These are phyloP conservation scores for Nesidiocoris tenuis DNA, from an alignment of 2,888 invertebrate genomes.

Conservation along the genomic window DNA sequence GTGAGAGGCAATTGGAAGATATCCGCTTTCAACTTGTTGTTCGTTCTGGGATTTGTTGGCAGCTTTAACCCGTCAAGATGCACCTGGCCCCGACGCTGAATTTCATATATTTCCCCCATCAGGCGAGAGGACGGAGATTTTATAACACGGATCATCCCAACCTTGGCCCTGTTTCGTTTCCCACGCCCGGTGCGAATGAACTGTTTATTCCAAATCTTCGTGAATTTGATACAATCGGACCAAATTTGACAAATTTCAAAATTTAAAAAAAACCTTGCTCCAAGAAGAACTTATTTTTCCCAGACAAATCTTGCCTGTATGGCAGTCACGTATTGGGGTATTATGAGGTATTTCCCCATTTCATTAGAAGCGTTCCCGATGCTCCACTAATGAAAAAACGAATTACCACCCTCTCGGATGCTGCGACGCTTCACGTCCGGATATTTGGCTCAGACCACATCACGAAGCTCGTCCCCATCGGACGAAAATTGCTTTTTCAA, in stretches of 20 bases:
- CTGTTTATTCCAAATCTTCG: too few species aligned
- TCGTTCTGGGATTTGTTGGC: not conserved
- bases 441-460: too few species aligned
- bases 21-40: not conserved
- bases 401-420: not conserved
- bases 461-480: too few species aligned
- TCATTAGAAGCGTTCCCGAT: not conserved
- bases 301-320: too few species aligned
- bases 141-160: not conserved
- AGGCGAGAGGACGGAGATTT: not conserved
- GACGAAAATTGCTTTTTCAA: not conserved
- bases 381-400: not conserved
- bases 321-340: not conserved
- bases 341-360: too few species aligned
- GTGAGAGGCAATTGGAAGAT: not conserved
- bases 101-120: not conserved
- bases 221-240: too few species aligned
- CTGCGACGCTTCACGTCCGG: not conserved
- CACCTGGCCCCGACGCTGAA: not conserved
- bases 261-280: too few species aligned
- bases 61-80: not conserved
- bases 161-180: not conserved
- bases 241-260: too few species aligned
- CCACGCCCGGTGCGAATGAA: not conserved
- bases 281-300: too few species aligned